phyloP scores from a whole-genome alignment of 2,113 vertebrate genomes.

The Megaptera novaeangliae region DNA sequence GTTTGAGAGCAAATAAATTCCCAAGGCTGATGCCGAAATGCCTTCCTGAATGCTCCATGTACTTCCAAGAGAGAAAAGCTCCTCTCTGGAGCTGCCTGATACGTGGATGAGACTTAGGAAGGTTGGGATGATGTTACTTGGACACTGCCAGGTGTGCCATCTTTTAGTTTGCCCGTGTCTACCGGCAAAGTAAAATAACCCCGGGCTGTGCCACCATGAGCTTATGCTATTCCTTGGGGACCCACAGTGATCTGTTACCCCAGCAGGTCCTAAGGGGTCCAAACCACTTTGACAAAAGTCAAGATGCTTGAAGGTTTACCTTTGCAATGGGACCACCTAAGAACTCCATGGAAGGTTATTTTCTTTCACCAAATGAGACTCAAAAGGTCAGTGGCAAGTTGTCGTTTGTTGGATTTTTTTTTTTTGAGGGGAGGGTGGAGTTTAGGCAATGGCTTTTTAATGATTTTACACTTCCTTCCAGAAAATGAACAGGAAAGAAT shows the following conservation, averaged over 20 bases:
- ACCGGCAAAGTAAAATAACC: neutral
- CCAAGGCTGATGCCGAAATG: slow-evolving; percentile 58
- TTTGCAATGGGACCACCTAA: neutral
- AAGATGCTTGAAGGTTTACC: neutral
- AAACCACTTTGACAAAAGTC: neutral
- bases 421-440: neutral
- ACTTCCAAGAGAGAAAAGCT: neutral
- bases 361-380: neutral
- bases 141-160: neutral
- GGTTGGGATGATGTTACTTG: neutral
- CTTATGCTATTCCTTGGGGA: neutral
- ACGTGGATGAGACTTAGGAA: accelerated
- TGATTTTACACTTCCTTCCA: neutral
- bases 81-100: neutral
- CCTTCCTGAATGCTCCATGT: slow-evolving; percentile 61
- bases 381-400: neutral
- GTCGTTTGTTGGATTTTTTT: neutral
- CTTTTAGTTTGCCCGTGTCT: accelerated
- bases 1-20: slow-evolving; percentile 75
- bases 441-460: neutral
- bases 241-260: neutral
- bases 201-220: neutral
- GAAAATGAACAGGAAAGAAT: neutral
- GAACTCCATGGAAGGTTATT: neutral
- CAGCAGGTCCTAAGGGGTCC: neutral